phyloP scores from a whole-genome alignment of 2,113 vertebrate species.

The Callionymus lyra region DNA sequence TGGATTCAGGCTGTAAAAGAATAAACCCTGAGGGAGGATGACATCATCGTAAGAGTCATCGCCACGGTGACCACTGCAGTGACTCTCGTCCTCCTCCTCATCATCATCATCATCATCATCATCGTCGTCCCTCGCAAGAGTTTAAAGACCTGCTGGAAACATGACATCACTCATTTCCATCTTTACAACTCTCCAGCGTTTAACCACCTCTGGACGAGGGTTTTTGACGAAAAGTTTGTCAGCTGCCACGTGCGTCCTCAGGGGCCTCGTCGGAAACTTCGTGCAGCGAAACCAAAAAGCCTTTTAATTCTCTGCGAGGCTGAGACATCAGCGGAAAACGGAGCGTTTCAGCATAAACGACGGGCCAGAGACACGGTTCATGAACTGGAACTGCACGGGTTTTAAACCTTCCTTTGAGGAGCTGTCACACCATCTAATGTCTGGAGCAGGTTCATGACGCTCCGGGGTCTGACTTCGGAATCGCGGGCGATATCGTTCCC shows the following conservation, averaged over 20 bases:
- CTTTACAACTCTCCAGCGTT: constrained; percentile 15
- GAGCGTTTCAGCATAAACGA: constrained; percentile 29
- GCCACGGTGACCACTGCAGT: constrained; percentile 22
- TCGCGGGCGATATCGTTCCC: neutral
- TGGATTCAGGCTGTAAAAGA: too few relatives aligned
- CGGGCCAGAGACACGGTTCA: constrained; percentile 31
- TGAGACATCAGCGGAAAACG: constrained; percentile 35
- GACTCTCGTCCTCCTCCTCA: constrained; percentile 20
- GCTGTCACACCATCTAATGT: constrained; percentile 24
- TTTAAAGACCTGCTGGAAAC: constrained; percentile 29
- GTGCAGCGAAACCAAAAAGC: constrained; percentile 39
- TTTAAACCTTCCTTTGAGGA: constrained; percentile 24
- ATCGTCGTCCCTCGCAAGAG: constrained; percentile 10
- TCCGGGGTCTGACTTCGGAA: constrained; percentile 30
- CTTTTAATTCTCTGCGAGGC: constrained; percentile 26
- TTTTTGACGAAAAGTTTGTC: constrained; percentile 37
- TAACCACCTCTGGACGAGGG: constrained; percentile 20
- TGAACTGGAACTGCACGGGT: constrained; percentile 38
- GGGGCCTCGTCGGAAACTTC: constrained; percentile 29
- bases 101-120: constrained; percentile 13
- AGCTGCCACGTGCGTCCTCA: constrained; percentile 33
- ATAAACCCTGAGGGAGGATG: constrained; percentile 13
- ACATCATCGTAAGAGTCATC: constrained; percentile 24
- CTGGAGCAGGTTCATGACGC: constrained; percentile 30
- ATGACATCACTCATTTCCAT: constrained; percentile 28